Evolutionary conservation across 2,113 vertebrate species (phyloP).

Genomic region (Oenanthe oenanthe): DNA sequence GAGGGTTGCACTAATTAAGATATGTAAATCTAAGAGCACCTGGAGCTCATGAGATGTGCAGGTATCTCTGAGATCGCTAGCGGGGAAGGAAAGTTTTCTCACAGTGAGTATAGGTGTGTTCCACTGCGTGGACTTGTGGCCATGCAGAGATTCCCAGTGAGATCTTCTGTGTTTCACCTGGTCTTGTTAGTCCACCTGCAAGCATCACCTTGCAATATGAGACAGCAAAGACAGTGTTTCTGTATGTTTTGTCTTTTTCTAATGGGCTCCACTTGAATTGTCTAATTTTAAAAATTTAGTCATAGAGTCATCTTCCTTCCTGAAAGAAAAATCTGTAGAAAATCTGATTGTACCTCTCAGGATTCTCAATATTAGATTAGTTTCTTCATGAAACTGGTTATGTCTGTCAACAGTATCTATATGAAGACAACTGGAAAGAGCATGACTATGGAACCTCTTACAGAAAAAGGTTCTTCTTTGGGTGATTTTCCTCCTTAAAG

Average conservation of each 20-base stretch:
- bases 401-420: not conserved
- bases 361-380: not conserved
- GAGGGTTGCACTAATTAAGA: not conserved
- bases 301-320: not conserved
- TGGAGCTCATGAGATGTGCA: not conserved
- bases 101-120: not conserved
- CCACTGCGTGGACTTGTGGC: not conserved
- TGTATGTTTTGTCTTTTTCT: not conserved
- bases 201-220: not conserved
- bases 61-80: fast-evolving
- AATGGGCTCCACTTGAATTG: not conserved
- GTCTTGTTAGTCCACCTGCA: not conserved
- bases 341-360: not conserved
- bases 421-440: not conserved
- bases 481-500: constrained; percentile 12
- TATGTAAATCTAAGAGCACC: not conserved
- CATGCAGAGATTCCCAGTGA: not conserved
- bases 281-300: fast-evolving
- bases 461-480: not conserved
- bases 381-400: not conserved
- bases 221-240: not conserved
- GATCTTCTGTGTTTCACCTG: not conserved
- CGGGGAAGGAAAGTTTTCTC: not conserved
- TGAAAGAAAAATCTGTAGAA: not conserved
- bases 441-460: not conserved